Evolutionary conservation across 2,888 invertebrate genomes (phyloP), one percentile per base, ranked within the genome.

Genomic region (Himalopsyche kuldschensis): DNA sequence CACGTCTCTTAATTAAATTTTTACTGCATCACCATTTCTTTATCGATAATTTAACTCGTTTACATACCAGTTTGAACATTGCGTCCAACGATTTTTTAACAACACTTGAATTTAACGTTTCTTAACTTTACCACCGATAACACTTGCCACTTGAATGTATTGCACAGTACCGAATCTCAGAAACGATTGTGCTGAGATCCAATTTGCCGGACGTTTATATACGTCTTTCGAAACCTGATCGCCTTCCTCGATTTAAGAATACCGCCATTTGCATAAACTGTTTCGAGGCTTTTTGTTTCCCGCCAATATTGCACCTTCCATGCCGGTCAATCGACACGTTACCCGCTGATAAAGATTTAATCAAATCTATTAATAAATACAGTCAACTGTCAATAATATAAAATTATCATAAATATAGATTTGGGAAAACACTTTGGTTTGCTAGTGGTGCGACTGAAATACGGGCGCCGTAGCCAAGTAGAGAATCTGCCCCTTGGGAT

Each of bases 211-310:
- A 32, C 79, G 30, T 63, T 82, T 82, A 79, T 81, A 81, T 82
- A 82, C 75, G 78, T 47, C 77, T 24, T 6, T n/a, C 78, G 27
- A 82, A 78, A 82, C 82, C 35, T 20, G 81, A 81, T 78, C 81
- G 77, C 82, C 82, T 82, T 79, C 82, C 82, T 31, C 48, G 32
- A 55, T 55, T 55, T 55, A n/a, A n/a, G 55, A 55, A 55, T 55
- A 6, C 75, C 47, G 46, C 81, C 32, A 81, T 81, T 81, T 81
- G 77, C 81, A 81, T 81, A 81, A 35, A 55, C 17, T 41, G 32
- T 46, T 77, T 81, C 77, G 81, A 81, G 81, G 81, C 27, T 77
- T 55, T 75, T 35, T 78, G 20, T 35, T 78, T 78, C 48, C 48
- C 79, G 27, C 27, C 32, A 24, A 41, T 27, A 79, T 27, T 79